Percentiles rank a stretch among this genome's conserved stretches.
Evolutionary conservation across 2,888 invertebrate genomes (phyloP).

Genomic region (Electrophaes corylata): DNA sequence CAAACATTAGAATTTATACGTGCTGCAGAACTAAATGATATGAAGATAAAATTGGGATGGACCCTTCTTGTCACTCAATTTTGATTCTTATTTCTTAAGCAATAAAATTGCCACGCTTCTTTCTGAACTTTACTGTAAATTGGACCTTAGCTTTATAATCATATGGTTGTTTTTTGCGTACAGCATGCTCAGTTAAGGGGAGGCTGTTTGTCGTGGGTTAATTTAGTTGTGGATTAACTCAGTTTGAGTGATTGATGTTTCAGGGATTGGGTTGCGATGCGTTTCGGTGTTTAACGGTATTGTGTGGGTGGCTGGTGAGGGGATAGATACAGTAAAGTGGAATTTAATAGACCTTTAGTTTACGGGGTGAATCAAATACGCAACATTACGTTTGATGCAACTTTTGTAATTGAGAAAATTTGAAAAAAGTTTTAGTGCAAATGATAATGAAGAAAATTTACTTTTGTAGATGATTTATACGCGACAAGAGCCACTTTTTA

Average conservation of each 20-base stretch:
- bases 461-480: no score
- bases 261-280: slow-evolving; percentile 56
- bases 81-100: slow-evolving; percentile 48
- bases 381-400: slow-evolving; percentile 6
- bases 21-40: slow-evolving; percentile 59
- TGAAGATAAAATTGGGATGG: slow-evolving; percentile 67
- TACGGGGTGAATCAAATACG: slow-evolving; percentile 4
- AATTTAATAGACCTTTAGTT: slow-evolving; percentile 20
- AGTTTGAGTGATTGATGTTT: slow-evolving; percentile 80
- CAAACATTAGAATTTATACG: slow-evolving; percentile 45
- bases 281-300: slow-evolving; percentile 53
- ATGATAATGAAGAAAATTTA: no score
- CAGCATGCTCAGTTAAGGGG: slow-evolving; percentile 54
- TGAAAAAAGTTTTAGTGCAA: no score
- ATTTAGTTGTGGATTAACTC: slow-evolving; percentile 81
- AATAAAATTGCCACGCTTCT: slow-evolving; percentile 32
- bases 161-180: slow-evolving; percentile 54
- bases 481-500: no score
- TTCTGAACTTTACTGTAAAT: slow-evolving; percentile 39
- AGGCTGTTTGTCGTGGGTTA: slow-evolving; percentile 72
- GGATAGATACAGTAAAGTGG: slow-evolving; percentile 19
- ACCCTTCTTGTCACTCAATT: slow-evolving; percentile 50
- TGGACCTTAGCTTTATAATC: slow-evolving; percentile 36
- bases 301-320: slow-evolving; percentile 43
- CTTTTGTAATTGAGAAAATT: background rate